Conservation (phyloP, 2,113 vertebrate genomes). For the Aphelocoma coerulescens region DNA sequence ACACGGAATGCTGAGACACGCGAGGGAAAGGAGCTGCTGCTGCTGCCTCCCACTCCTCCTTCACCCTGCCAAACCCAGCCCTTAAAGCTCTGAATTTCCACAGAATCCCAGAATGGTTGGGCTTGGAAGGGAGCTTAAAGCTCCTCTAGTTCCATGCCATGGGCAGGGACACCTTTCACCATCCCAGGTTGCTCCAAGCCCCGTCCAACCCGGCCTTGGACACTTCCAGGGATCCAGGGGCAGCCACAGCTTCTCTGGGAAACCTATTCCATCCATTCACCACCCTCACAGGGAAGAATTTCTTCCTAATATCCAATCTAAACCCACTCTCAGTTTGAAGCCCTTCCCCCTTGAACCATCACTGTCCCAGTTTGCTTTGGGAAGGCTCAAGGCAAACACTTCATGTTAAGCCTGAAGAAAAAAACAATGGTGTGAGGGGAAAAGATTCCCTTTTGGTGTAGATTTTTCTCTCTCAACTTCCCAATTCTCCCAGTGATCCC, state of each 20-base stretch:
- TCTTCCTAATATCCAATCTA: background rate
- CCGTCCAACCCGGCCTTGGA: accelerated
- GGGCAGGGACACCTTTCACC: background rate
- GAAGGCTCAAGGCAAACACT: background rate
- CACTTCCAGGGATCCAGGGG: background rate
- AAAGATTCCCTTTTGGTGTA: background rate
- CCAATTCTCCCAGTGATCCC: background rate
- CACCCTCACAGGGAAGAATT: background rate
- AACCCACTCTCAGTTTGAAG: background rate
- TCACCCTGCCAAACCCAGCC: background rate
- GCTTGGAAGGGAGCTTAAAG: background rate
- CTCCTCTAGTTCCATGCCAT: background rate
- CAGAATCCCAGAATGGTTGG: accelerated
- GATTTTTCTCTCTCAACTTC: background rate
- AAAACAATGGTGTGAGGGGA: background rate
- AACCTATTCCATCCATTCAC: background rate
- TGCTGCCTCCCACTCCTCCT: background rate
- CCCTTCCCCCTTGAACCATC: background rate
- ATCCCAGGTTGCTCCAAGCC: background rate
- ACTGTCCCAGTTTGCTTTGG: background rate
- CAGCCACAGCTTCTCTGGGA: background rate
- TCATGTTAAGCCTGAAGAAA: background rate
- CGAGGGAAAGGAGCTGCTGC: background rate
- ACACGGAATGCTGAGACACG: background rate
- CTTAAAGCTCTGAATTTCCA: background rate